Evolutionary conservation across 2,888 invertebrate species (phyloP), one percentile per base, ranked within the genome.

Genomic region (Tineola bisselliella): DNA sequence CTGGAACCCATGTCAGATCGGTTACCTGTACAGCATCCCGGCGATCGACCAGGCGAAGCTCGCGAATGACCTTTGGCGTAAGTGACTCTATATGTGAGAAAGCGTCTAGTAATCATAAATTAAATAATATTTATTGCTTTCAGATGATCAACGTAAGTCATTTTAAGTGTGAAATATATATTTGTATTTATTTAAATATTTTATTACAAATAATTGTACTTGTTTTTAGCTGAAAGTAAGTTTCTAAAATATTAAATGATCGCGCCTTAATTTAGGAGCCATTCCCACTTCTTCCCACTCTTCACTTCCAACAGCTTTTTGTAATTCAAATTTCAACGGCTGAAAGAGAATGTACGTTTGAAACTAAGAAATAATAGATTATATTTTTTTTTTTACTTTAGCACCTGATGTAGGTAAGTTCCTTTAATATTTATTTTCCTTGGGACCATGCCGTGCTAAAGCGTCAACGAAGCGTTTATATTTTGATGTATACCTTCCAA

Each of bases 1-100:
- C 63, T 86, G 84, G 84, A 82, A 79, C 65, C 86, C 86, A 0
- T 87, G 86, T 56, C 84, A 86, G 68, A 77, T 87, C 8, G 86
- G 86, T 0, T 87, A 87, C 65, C 83, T 87, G 63, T 87, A 78
- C 70, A 81, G 82, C 61, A 65, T 87, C 1, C 82, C 84, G 0
- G 71, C 78, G 0, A 71, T 77, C 0, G 86, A 86, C 64, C 76
- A 76, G 64, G 86, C 84, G 0, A 63, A 74, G 1, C 66, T 68
- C 0, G 81, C 84, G 0, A 83, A 71, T 62, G 84, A 86, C 10
- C 62, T 86, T 0, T 84, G 81, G 81, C 77, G 84, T 84, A 61
- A 79, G 84, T 76, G 15, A 57, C 59, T 58, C 17, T 8, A 18
- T n/a, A n/a, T n/a, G n/a, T n/a, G n/a, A 30, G 11, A 61, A 30